Evolutionary conservation across 2,888 invertebrate genomes (phyloP).

Genomic region (Tipula helvola): DNA sequence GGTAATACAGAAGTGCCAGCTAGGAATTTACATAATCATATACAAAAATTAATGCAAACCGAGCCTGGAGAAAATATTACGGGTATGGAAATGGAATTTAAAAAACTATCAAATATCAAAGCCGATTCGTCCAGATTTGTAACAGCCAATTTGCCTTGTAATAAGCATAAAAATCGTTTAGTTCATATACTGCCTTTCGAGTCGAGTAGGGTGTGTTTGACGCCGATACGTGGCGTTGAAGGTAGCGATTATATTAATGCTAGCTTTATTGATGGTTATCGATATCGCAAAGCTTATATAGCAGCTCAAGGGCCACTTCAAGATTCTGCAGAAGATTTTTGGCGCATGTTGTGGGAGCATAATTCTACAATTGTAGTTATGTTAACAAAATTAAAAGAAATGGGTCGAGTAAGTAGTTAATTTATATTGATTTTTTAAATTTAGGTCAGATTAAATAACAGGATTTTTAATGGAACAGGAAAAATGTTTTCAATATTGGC

Average conservation of each 20-base stretch:
- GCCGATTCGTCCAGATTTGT: constrained; percentile 89
- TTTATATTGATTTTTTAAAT: not conserved
- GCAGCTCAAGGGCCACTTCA: constrained; percentile 97
- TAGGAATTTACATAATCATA: constrained; percentile 84
- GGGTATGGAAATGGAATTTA: constrained; percentile 87
- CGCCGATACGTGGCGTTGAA: constrained; percentile 79
- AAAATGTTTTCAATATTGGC: constrained; percentile 99
- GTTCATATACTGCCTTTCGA: constrained; percentile 98
- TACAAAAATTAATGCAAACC: constrained; percentile 86
- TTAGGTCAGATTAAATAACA: not conserved
- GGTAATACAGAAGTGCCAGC: constrained; percentile 95
- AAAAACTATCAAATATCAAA: constrained; percentile 86
- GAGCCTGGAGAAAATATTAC: constrained; percentile 78
- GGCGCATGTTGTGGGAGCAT: constrained; percentile 99
- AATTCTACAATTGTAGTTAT: constrained; percentile 99
- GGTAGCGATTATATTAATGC: constrained; percentile 99
- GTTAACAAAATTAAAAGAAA: constrained; percentile 94
- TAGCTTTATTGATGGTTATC: constrained; percentile 92
- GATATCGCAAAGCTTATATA: constrained; percentile 88
- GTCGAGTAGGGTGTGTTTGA: constrained; percentile 82
- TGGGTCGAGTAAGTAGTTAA: constrained; percentile 73
- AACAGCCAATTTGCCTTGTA: constrained; percentile 90
- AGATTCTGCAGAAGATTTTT: constrained; percentile 96
- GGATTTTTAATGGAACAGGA: constrained; percentile 47
- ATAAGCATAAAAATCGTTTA: constrained; percentile 92